Evolutionary conservation across 2,797 vertebrate species (phyloP), one percentile per base, ranked within the genome.

Genomic region (Coranthus polyacanthus): DNA sequence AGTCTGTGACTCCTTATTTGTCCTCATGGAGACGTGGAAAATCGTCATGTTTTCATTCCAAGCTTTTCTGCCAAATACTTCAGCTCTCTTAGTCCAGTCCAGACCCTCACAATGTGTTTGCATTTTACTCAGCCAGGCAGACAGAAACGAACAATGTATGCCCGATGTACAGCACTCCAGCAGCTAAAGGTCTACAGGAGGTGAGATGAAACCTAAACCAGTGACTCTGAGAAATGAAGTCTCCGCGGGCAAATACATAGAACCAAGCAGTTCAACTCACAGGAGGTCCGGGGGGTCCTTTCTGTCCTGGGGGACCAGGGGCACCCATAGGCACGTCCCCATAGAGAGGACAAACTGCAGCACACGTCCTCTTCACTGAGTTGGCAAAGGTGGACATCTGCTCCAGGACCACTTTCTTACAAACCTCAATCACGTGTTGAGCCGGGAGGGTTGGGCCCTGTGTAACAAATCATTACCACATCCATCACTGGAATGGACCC

Each of bases 311-410:
- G 22, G 81, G 82, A 69, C 93, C 93, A 15, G 92, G 91, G 63
- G 88, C 90, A 29, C 93, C 92, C 91, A 92, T 92, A 2, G 82
- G 90, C 58, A 94, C 61, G 0, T 95, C 94, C 17, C 94, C 94
- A 12, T 93, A 94, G n/a, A 94, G 81, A 1, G 91, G 91, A 78
- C 94, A 96, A 39, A 92, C 93, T 1, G 87, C 94, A 32, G 91
- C 92, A 55, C 89, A 89, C 2, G 94, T 94, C 79, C 92, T 93
- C 78, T 85, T 95, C 68, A 91, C 90, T 20, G 91, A 91, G 83
- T 93, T 95, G 77, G 92, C 94, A 69, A 93, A 96, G 45, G 78
- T 78, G 75, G 92, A 96, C 89, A 93, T 94, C 90, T 95, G 92
- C 73, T 95, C 92, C 78, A 93, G 88, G n/a, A 95, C 89, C 54